Percentiles rank a stretch among this genome's conserved stretches.
phyloP scores from a whole-genome alignment of 2,797 vertebrate species.

The Coccyzus lansbergi region DNA sequence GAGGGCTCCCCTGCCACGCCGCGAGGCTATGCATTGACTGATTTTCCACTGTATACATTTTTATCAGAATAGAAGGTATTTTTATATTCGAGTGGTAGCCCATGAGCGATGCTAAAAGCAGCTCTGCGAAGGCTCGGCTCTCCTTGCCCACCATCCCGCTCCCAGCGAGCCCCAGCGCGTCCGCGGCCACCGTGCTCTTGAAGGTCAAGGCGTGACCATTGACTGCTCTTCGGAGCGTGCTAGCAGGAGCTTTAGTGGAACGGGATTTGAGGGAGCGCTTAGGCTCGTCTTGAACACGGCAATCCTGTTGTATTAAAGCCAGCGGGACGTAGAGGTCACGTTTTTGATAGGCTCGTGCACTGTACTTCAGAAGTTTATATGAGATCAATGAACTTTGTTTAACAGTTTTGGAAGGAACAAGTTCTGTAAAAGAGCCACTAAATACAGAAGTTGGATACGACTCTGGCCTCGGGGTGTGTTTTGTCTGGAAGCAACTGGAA shows the following conservation, averaged over 20 bases:
- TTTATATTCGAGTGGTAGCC: slow-evolving; percentile 72
- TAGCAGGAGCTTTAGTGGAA: slow-evolving; percentile 48
- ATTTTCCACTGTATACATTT: slow-evolving; percentile 72
- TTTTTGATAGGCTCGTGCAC: slow-evolving; percentile 72
- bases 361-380: slow-evolving; percentile 79
- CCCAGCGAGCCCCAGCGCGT: neutral
- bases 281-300: slow-evolving; percentile 47
- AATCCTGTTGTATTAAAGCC: slow-evolving; percentile 69
- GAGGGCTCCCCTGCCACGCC: neutral
- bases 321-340: slow-evolving; percentile 47
- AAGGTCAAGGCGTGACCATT: neutral
- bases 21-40: slow-evolving; percentile 50
- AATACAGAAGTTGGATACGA: slow-evolving; percentile 83
- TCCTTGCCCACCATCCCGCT: neutral
- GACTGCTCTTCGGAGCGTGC: neutral
- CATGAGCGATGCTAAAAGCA: slow-evolving; percentile 41
- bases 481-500: neutral
- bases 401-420: slow-evolving; percentile 75
- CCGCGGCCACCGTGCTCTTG: neutral
- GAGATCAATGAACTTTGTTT: slow-evolving; percentile 81
- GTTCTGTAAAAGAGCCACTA: slow-evolving; percentile 79
- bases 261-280: slow-evolving; percentile 75
- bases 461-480: slow-evolving; percentile 53
- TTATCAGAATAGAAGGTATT: slow-evolving; percentile 79
- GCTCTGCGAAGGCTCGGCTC: neutral